These are phyloP conservation scores for Leptodactylus fallax DNA, from an alignment of 2,797 vertebrate genomes.

Conservation along the genomic window DNA sequence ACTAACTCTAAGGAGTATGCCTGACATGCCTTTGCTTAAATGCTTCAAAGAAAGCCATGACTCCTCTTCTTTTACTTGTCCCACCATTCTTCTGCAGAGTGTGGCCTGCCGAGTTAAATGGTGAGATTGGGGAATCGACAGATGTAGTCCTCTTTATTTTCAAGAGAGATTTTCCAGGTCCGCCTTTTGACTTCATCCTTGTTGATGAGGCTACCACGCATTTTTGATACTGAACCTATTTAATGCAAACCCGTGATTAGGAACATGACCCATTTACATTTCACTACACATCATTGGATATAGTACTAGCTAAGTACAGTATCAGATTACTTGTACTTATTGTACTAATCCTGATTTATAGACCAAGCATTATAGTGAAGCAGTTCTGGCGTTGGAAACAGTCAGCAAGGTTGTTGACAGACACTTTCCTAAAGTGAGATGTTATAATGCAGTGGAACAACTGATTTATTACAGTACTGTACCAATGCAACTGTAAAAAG, in stretches of 20 bases:
- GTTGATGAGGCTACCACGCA: conserved; percentile 91
- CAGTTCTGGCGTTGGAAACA: no score
- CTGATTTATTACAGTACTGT: no score
- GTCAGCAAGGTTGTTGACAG: no score
- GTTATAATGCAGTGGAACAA: no score
- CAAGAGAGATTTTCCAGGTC: conserved; percentile 73
- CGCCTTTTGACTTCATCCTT: conserved; percentile 78
- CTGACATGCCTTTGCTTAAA: conserved; percentile 87
- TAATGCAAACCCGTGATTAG: not conserved
- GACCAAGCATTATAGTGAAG: not conserved
- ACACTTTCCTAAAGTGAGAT: no score
- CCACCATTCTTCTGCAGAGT: conserved; percentile 71
- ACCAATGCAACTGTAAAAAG: no score
- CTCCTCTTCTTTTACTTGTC: conserved; percentile 80
- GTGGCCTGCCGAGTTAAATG: conserved; percentile 70
- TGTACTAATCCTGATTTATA: not conserved
- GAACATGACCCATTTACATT: not conserved
- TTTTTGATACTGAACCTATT: conserved; percentile 93
- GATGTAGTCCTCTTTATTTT: conserved; percentile 86
- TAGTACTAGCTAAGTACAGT: not conserved
- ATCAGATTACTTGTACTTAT: not conserved
- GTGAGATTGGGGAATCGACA: conserved; percentile 79
- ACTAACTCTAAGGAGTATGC: conserved; percentile 74
- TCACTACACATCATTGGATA: not conserved
- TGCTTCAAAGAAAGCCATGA: conserved; percentile 90